Conservation (phyloP, 1,140 invertebrate species). For the Harlomillsia oculata region DNA sequence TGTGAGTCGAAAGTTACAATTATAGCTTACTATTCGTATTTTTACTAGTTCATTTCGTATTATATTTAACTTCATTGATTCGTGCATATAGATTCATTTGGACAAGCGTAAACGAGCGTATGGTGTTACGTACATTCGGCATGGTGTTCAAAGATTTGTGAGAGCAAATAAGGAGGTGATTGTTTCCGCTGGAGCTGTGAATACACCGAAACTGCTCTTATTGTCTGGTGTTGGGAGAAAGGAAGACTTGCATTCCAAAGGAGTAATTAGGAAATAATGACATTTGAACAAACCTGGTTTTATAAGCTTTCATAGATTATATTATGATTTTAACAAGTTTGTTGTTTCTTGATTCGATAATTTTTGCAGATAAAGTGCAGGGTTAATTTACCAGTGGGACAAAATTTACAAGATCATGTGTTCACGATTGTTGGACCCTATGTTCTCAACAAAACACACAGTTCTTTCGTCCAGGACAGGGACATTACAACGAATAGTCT, state of each 20-base stretch:
- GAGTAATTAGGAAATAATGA: not conserved
- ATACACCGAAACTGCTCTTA: not conserved
- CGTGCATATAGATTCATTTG: not conserved
- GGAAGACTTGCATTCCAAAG: not conserved
- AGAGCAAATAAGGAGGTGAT: not conserved
- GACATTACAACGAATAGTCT: no score
- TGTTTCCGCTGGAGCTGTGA: not conserved
- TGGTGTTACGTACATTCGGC: not conserved
- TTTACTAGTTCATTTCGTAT: no score
- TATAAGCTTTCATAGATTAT: no score
- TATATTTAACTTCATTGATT: no score
- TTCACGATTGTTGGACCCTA: not conserved
- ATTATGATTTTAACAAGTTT: no score
- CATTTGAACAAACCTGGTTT: no score
- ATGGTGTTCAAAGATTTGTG: not conserved
- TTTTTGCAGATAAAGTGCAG: no score
- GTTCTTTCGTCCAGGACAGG: no score
- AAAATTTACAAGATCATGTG: not conserved
- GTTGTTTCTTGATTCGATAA: no score
- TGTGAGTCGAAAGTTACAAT: no score
- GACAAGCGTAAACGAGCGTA: not conserved
- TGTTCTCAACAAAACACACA: not conserved
- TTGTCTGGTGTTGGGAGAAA: not conserved
- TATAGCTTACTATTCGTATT: no score
- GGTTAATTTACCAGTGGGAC: no score